These are phyloP conservation scores for Athripsodes cinereus DNA, from an alignment of 2,888 invertebrate genomes.

Conservation along the genomic window DNA sequence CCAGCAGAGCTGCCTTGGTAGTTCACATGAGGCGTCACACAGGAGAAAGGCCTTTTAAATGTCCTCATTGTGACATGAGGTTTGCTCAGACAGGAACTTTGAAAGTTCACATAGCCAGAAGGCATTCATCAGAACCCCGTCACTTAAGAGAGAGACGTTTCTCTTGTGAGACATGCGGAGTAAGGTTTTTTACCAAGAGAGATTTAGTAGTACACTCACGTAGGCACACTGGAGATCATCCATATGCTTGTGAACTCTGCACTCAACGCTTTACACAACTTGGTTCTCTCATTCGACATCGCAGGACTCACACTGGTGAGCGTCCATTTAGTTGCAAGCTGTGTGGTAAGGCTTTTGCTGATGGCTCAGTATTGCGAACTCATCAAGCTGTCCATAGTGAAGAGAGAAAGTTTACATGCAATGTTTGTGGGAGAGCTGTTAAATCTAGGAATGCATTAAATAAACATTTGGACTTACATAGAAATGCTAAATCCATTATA, in stretches of 20 bases:
- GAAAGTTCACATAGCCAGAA: conserved; percentile 36
- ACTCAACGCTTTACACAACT: conserved; percentile 12
- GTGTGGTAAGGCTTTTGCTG: conserved; percentile 37
- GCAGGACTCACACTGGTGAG: conserved; percentile 20
- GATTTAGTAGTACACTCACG: conserved; percentile 27
- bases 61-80: conserved; percentile 36
- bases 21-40: conserved; percentile 22
- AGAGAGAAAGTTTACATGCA: conserved; percentile 50
- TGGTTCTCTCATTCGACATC: conserved; percentile 12
- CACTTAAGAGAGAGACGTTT: conserved; percentile 42
- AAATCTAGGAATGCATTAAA: conserved; percentile 47
- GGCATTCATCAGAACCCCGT: conserved; percentile 41
- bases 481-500: conserved; percentile 36
- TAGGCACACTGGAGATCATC: conserved; percentile 43
- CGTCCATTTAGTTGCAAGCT: conserved; percentile 14
- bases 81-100: conserved; percentile 35
- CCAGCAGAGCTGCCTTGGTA: conserved; percentile 13
- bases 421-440: conserved; percentile 47
- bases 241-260: conserved; percentile 36
- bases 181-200: conserved; percentile 10
- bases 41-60: conserved; percentile 29
- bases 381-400: conserved; percentile 42
- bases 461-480: conserved; percentile 42
- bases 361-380: conserved; percentile 37
- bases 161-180: conserved; percentile 33